Base-by-base conservation (phyloP, 1,140 invertebrate genomes). In the Melipona quadrifasciata region DNA sequence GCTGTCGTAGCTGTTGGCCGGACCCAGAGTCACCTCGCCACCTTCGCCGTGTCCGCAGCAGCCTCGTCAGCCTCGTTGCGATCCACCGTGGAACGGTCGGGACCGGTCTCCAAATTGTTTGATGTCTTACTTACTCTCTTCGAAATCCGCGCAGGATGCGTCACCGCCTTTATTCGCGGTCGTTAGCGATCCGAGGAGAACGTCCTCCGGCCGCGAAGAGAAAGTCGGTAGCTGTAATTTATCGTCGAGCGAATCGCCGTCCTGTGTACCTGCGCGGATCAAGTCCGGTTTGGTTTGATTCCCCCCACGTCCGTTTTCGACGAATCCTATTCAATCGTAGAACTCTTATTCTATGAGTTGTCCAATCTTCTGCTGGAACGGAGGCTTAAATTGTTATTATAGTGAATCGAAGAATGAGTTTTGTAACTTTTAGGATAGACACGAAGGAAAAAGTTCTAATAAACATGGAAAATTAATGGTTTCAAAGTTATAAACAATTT, bases 71-170 rank as follows among this genome's bases (percentile, higher is more conserved):
- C 84, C 81, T 82, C 83, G 77, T 80, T 88, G 86, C 72, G 82
- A 85, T 90, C 87, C 80, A 80, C 79, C 88, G 74, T 71, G 72
- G 85, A 88, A 85, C 78, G 73, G 89, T 84, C 79, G 64, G 75
- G 57, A 81, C 87, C 87, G 78, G 67, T 86, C 90, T 75, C 90
- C 73, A 89, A 90, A 93, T 93, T 93, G 92, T 93, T 93, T 94
- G 93, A 94, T 93, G 93, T 94, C 93, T 94, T 94, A 93, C 93
- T 94, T 93, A 91, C 86, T 83, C 75, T 80, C 67, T 27, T 39
- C 79, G 76, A 39, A 65, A 39, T n/a, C 51, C 71, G 51, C 55
- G 51, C 73, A 87, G 85, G 86, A 92, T 90, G 90, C 91, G 91
- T 92, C 91, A 91, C 84, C 51, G 85, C 82, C 87, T 93, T 93